Evolutionary conservation across 1,140 invertebrate genomes (phyloP).

Genomic region (Musca domestica): DNA sequence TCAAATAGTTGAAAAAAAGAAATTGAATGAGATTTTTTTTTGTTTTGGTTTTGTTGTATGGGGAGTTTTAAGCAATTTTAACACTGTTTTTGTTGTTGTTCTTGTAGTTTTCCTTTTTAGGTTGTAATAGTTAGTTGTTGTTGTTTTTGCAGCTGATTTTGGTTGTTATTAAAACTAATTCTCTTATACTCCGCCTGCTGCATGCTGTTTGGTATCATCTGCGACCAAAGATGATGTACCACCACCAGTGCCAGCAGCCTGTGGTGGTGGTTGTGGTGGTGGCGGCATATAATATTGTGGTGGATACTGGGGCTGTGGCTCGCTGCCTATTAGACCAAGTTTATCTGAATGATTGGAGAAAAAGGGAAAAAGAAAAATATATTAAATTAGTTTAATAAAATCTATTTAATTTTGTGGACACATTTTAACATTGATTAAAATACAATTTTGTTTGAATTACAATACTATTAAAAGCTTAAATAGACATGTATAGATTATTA

Average conservation of each 20-base stretch:
- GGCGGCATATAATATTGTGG: conserved; percentile 54
- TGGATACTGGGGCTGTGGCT: conserved; percentile 51
- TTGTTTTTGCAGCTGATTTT: neutral
- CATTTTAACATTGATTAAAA: no score
- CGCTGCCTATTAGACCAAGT: conserved; percentile 55
- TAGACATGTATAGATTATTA: no score
- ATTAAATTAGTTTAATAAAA: neutral
- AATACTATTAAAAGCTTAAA: no score
- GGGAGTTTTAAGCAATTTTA: conserved; percentile 21
- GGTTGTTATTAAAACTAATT: conserved; percentile 22
- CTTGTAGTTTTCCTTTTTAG: neutral
- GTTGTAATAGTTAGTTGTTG: neutral
- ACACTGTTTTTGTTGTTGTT: conserved; percentile 25
- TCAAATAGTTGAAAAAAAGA: neutral
- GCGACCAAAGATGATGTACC: conserved; percentile 45
- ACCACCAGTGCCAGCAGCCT: conserved; percentile 28
- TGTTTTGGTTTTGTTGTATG: conserved; percentile 34
- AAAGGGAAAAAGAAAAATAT: conserved; percentile 5
- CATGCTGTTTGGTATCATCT: conserved; percentile 31
- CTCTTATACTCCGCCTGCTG: conserved; percentile 38
- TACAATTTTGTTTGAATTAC: no score
- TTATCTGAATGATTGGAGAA: conserved; percentile 36
- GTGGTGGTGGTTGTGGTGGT: conserved; percentile 45
- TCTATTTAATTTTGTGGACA: no score
- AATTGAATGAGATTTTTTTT: conserved; percentile 1